Evolutionary conservation across 2,797 vertebrate genomes (phyloP), one percentile per base, ranked within the genome.

Genomic region (Falco peregrinus): DNA sequence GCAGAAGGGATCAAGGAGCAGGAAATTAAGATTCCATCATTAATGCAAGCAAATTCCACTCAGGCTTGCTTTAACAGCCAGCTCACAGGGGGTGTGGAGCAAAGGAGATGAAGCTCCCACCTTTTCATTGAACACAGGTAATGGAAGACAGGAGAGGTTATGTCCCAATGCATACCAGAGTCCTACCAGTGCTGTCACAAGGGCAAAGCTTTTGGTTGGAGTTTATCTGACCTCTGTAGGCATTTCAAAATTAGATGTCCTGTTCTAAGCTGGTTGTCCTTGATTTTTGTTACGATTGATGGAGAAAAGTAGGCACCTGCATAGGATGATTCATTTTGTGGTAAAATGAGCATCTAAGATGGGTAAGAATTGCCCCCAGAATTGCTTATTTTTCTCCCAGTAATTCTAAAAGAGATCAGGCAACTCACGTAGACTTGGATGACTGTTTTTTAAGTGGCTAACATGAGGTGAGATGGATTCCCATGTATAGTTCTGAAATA

Each of bases 311-410:
- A 78, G 68, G 41, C n/a, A 74, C 10, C 35, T 89, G 35, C n/a
- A 51, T 9, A 26, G 37, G 24, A 71, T 90, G 61, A 95, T 82
- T 94, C 39, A 93, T 93, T 94, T 95, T 43, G 67, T 90, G 56
- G 25, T 79, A 83, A 89, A 92, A 89, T 79, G 93, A 82, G 25
- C 20, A 77, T 67, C 14, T 63, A 54, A 82, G 57, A 74, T 63
- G 64, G 29, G 60, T 6, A 33, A 93, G 59, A 76, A 63, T 41
- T 96, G 56, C 56, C 71, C 45, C 37, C 54, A 29, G 37, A 90
- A 74, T 26, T 87, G 16, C 56, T 87, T 85, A 2, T 68, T 94
- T 96, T 93, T 85, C 48, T 83, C 51, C 47, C 60, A 67, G 31
- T 29, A 64, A 70, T 93, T 85, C 48, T 71, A 50, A 77, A 90